Percentiles rank a stretch among this genome's conserved stretches.
Conservation (phyloP, 35 echinoderm and acorn worm genomes). For the Ptychodera flava region DNA sequence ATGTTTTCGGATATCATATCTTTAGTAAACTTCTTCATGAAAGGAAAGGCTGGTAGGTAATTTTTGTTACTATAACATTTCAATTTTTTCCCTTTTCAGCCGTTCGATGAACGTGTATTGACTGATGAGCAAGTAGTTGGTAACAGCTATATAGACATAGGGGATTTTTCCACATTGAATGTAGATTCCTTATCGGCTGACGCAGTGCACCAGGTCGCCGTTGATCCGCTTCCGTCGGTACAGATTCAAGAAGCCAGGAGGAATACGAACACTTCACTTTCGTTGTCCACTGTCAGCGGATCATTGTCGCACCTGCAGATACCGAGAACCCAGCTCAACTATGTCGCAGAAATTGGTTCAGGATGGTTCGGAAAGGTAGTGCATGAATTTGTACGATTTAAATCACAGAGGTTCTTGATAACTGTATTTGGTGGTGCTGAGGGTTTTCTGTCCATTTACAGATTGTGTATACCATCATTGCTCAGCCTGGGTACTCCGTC, state of each 20-base stretch:
- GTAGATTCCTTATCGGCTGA: not conserved
- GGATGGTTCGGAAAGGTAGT: conserved; percentile 98
- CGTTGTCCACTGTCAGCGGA: not conserved
- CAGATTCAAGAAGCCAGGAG: not conserved
- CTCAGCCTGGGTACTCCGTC: not conserved
- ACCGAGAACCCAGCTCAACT: conserved; percentile 74
- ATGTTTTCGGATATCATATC: too few species aligned
- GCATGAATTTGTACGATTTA: not conserved
- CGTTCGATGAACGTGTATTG: not conserved
- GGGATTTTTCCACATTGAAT: not conserved
- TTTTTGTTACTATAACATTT: too few species aligned
- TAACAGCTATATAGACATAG: not conserved
- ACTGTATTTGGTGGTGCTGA: too few species aligned
- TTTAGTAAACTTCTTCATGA: too few species aligned
- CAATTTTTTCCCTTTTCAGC: too few species aligned
- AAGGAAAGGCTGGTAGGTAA: too few species aligned
- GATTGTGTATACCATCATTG: not conserved
- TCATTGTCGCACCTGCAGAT: conserved; percentile 39
- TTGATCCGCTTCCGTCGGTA: not conserved
- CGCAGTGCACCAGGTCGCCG: not conserved
- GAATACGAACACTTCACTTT: not conserved
- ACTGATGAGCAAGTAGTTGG: not conserved
- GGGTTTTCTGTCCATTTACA: not conserved
- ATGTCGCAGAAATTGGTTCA: conserved; percentile 88
- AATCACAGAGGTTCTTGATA: too few species aligned